Base-by-base conservation (phyloP, 2,113 vertebrate genomes). In the Vidua chalybeata region DNA sequence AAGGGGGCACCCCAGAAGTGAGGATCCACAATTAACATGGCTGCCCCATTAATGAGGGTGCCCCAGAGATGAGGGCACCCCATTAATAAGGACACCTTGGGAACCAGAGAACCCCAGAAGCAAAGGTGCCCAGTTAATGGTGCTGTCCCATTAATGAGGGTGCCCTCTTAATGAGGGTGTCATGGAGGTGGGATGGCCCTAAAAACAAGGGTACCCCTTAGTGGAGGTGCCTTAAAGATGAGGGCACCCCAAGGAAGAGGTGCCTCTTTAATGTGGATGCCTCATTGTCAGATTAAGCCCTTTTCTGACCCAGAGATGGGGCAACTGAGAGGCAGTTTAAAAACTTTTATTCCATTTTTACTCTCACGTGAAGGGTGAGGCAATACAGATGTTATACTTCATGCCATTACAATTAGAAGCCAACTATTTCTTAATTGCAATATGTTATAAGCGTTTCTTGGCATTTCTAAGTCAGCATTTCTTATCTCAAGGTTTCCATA, bases 71-170 rank as follows among this genome's bases (percentile, higher is more conserved):
- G 54, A 23, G 52, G 27, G 33, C 2, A 9, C 13, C 37, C 39
- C 39, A 8, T n/a, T 33, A 33, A 41, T 41, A 3, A n/a, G 27
- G 41, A 30, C 2, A 2, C 41, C 41, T 11, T 56, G 6, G 46
- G 48, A 26, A 39, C 1, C 58, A 48, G 9, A 17, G 12, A 15
- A 14, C 13, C 75, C 43, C 24, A 9, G n/a, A 31, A 58, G 11
- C 0, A 3, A 16, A 21, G 11, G 2, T 69, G 26, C 15, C 24
- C 23, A 6, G 0, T 59, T 66, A 64, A 41, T 2, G 4, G 26
- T 11, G 39, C 18, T 59, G 13, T 19, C 37, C 33, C 11, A 1
- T 15, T 55, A 48, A 41, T n/a, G 13, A 35, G 46, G 26, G 28
- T 41, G 33, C 15, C 22, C 41, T 6, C 3, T 37, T 54, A 28